phyloP scores from a whole-genome alignment of 2,888 invertebrate species.

The Nomada ferruginata region DNA sequence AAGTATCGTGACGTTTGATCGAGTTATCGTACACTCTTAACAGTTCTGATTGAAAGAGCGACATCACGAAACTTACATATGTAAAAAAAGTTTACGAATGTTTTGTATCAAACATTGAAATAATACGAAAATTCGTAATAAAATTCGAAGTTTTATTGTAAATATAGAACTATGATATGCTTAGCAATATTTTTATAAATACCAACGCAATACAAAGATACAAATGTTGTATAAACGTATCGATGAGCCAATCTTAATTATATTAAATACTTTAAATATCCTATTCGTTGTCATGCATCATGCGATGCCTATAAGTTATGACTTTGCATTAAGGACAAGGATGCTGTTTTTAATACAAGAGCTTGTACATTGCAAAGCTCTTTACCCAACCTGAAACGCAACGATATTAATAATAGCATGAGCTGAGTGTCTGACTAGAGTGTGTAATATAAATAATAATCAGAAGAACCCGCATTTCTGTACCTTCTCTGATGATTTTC shows the following conservation, averaged over 20 bases:
- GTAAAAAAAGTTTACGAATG: not conserved
- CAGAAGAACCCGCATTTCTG: not conserved
- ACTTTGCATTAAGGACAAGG: slow-evolving; percentile 18
- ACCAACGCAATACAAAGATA: not conserved
- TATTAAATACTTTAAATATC: slow-evolving; percentile 2
- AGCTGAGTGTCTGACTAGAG: not conserved
- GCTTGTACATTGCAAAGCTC: slow-evolving; percentile 28
- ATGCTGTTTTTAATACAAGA: slow-evolving; percentile 30
- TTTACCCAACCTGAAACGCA: slow-evolving; percentile 38
- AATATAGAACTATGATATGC: not conserved
- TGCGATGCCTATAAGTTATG: not conserved
- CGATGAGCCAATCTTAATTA: not conserved
- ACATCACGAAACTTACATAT: not conserved
- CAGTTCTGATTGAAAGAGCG: not conserved
- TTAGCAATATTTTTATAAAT: not conserved
- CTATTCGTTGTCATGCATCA: not conserved
- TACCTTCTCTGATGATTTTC: slow-evolving; percentile 32
- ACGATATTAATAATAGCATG: not conserved
- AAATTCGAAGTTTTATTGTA: slow-evolving; percentile 12
- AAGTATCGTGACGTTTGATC: slow-evolving; percentile 16
- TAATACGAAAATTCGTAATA: not conserved
- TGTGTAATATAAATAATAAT: not conserved
- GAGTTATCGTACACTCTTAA: not conserved
- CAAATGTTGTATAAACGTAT: slow-evolving; percentile 1
- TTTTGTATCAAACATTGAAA: not conserved